Evolutionary conservation across 2,888 invertebrate species (phyloP).

Genomic region (Pachycephus smyrnensis): DNA sequence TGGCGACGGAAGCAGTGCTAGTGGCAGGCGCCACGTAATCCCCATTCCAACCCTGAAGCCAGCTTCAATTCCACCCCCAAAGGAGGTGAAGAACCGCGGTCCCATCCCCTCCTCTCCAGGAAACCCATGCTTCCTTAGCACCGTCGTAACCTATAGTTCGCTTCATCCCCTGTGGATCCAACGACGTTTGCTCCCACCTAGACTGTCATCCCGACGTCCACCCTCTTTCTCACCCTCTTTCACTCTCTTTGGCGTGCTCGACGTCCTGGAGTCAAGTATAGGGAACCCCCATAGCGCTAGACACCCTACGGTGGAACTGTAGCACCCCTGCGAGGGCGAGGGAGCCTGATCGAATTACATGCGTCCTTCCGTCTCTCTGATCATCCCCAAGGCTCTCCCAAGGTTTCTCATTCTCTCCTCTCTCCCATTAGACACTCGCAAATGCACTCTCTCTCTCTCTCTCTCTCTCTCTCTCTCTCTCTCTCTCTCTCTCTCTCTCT

Average conservation of each 20-base stretch:
- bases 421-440: background rate
- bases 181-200: constrained; percentile 2
- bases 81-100: background rate
- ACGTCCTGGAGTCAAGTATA: background rate
- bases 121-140: background rate
- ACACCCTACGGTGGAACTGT: constrained; percentile 7
- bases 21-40: constrained; percentile 9
- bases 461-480: constrained; percentile 15
- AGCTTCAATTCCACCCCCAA: background rate
- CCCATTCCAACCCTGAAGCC: background rate
- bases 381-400: constrained; percentile 23
- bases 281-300: background rate
- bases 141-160: background rate
- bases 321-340: constrained; percentile 14
- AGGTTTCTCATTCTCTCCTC: constrained; percentile 10
- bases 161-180: background rate
- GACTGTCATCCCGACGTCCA: background rate
- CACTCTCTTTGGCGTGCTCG: background rate
- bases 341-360: constrained; percentile 24
- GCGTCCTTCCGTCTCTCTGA: constrained; percentile 19
- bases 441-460: background rate
- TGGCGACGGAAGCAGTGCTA: background rate
- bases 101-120: background rate
- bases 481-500: constrained; percentile 19
- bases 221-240: background rate